Percentiles rank a stretch among this genome's conserved stretches.
Evolutionary conservation across 2,888 invertebrate genomes (phyloP).

Genomic region (Taenaris catops): DNA sequence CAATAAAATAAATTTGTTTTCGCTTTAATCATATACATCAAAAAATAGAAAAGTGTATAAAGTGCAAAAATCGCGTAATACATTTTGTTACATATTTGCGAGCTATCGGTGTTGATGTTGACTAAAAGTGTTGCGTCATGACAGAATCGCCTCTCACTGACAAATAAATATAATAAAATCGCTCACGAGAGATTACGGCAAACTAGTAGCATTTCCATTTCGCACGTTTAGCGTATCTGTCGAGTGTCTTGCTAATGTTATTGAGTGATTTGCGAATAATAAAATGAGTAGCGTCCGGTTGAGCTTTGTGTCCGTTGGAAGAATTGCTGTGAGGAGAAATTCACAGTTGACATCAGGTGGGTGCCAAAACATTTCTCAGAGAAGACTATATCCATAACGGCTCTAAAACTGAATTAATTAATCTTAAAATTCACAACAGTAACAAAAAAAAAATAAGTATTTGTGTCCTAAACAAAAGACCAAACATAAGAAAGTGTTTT

Average conservation of each 20-base stretch:
- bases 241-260: conserved; percentile 57
- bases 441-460: too few species aligned
- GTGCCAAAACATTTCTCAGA: too few species aligned
- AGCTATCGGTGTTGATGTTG: conserved; percentile 63
- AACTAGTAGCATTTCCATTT: conserved; percentile 48
- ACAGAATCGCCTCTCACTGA: conserved; percentile 74
- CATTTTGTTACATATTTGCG: conserved; percentile 41
- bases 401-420: too few species aligned
- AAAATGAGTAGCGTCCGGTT: conserved; percentile 75
- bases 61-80: conserved; percentile 51
- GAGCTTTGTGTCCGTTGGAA: conserved; percentile 69
- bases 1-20: conserved; percentile 68
- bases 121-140: conserved; percentile 79
- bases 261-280: conserved; percentile 38
- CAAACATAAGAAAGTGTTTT: too few species aligned
- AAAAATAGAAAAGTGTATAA: conserved; percentile 65
- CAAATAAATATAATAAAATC: conserved; percentile 77
- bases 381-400: too few species aligned
- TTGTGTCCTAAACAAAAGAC: too few species aligned
- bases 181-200: conserved; percentile 34
- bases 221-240: conserved; percentile 42
- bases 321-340: conserved; percentile 69
- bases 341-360: conserved; percentile 67
- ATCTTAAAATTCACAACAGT: too few species aligned
- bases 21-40: conserved; percentile 44